Evolutionary conservation across 2,888 invertebrate species (phyloP).

Genomic region (Trissonchulus sp.): DNA sequence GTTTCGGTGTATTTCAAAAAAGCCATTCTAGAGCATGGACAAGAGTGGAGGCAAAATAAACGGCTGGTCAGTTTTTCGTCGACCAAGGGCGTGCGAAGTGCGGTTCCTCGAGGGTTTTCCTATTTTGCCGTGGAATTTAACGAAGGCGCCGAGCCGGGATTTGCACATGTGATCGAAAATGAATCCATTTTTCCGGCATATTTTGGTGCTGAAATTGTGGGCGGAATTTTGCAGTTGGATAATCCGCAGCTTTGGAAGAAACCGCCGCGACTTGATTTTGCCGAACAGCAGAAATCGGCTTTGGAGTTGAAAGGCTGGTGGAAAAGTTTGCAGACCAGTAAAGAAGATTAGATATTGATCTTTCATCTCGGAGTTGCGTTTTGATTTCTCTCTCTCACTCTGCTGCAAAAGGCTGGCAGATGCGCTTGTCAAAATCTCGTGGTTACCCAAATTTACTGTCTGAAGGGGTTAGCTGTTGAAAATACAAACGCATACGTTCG

Average conservation of each 20-base stretch:
- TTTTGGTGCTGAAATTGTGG: slow-evolving; percentile 87
- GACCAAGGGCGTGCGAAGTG: slow-evolving; percentile 54
- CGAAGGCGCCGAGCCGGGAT: slow-evolving; percentile 60
- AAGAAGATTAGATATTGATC: too few relatives aligned
- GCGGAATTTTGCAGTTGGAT: slow-evolving; percentile 84
- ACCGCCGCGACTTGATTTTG: not conserved
- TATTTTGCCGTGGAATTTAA: slow-evolving; percentile 73
- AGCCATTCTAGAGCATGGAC: slow-evolving; percentile 86
- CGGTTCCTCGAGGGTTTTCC: slow-evolving; percentile 81
- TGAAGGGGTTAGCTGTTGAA: too few relatives aligned
- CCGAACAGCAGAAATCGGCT: not conserved
- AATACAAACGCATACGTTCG: too few relatives aligned
- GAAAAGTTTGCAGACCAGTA: too few relatives aligned
- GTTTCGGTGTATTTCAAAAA: slow-evolving; percentile 97
- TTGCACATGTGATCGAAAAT: slow-evolving; percentile 94
- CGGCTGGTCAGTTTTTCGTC: slow-evolving; percentile 68
- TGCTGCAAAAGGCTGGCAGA: too few relatives aligned
- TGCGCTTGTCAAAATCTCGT: too few relatives aligned
- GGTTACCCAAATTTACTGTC: too few relatives aligned
- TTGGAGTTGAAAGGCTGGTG: not conserved
- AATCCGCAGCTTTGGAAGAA: slow-evolving; percentile 53
- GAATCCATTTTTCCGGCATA: slow-evolving; percentile 73
- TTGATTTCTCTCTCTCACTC: too few relatives aligned
- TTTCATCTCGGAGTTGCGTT: too few relatives aligned
- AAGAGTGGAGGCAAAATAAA: slow-evolving; percentile 90